Conservation (phyloP, 2,888 invertebrate genomes). For the Dione juno region DNA sequence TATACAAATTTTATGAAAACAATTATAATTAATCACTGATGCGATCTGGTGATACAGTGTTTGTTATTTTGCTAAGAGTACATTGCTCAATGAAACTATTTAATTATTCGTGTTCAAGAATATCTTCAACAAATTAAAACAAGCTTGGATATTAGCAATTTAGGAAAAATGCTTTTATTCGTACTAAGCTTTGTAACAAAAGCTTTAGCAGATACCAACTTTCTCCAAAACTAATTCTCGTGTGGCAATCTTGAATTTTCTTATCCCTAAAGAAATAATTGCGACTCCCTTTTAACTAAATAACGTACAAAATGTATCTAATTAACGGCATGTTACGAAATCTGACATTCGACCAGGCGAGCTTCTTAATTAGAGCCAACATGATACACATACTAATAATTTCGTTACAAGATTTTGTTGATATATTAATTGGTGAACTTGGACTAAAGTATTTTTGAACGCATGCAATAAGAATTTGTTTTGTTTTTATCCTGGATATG, state of each 20-base stretch:
- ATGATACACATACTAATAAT: slow-evolving; percentile 15
- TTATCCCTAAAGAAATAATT: slow-evolving; percentile 9
- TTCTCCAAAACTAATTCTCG: slow-evolving; percentile 9
- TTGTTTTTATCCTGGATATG: background rate
- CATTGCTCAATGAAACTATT: background rate
- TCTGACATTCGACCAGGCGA: slow-evolving; percentile 36
- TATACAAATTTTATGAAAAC: too few species aligned
- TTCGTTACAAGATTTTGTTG: slow-evolving; percentile 15
- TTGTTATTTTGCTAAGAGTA: background rate
- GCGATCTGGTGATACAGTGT: too few species aligned
- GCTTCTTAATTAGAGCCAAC: slow-evolving; percentile 33
- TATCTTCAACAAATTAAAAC: background rate
- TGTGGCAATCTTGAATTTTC: slow-evolving; percentile 12
- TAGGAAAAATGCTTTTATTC: background rate
- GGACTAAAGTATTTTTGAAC: background rate
- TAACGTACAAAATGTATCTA: slow-evolving; percentile 26
- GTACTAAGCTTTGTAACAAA: slow-evolving; percentile 3
- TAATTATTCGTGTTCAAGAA: background rate
- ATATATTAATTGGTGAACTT: background rate
- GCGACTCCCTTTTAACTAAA: background rate
- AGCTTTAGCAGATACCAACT: background rate
- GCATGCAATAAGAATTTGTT: background rate
- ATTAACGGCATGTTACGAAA: slow-evolving; percentile 32
- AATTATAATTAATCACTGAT: too few species aligned
- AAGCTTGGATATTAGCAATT: background rate